A percentile compares a stretch with the other conserved stretches of the same genome.
Conservation (phyloP, 2,113 vertebrate genomes). For the Octodon degus region DNA sequence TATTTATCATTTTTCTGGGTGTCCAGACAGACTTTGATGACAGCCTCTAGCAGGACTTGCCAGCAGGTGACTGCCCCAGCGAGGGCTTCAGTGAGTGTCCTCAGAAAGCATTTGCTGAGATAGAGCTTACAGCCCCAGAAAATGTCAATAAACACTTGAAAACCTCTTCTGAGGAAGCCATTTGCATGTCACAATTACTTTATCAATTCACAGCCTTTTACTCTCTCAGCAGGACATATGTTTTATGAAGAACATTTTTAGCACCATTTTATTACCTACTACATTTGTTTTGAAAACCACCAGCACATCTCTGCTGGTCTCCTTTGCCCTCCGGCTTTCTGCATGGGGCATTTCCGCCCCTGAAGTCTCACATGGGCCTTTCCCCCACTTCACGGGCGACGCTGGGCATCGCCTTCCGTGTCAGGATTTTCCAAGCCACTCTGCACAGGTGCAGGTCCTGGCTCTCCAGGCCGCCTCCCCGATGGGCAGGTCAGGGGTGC, state of each 20-base stretch:
- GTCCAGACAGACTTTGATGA: background rate
- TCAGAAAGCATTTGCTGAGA: slow-evolving; percentile 10
- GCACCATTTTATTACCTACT: background rate
- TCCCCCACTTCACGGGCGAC: background rate
- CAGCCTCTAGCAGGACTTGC: background rate
- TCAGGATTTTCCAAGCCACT: background rate
- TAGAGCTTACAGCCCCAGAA: slow-evolving; percentile 1
- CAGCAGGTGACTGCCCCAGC: background rate
- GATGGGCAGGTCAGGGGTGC: background rate
- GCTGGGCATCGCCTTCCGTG: background rate
- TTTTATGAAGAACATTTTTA: background rate
- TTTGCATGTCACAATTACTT: background rate
- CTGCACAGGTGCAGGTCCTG: too few relatives aligned
- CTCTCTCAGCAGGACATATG: background rate
- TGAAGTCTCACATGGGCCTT: background rate
- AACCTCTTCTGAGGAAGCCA: background rate
- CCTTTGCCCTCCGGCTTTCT: background rate
- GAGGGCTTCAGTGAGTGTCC: background rate
- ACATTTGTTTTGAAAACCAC: background rate
- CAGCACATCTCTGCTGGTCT: background rate
- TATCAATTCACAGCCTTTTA: background rate
- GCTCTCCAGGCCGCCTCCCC: background rate
- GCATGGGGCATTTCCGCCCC: background rate
- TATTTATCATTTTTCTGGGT: background rate
- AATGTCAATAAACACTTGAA: background rate